Conservation (phyloP, 2,888 invertebrate genomes). For the Zygothrica quintamaculata region DNA sequence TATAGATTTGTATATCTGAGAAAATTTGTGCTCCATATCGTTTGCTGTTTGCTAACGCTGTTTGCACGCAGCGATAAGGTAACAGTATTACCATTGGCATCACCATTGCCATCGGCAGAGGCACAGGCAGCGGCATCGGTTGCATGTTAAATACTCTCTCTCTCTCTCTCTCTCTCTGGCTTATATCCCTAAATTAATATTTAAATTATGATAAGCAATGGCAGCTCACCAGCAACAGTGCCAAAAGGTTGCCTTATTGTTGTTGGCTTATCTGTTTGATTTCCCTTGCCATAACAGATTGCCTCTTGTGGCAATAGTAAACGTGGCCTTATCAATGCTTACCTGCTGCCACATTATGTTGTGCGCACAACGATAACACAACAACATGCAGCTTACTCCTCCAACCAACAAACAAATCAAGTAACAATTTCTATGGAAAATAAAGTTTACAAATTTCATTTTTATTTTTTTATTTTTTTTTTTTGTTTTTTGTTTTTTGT, state of each 20-base stretch:
- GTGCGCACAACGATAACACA: conserved; percentile 47
- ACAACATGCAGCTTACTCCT: conserved; percentile 31
- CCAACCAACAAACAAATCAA: not conserved
- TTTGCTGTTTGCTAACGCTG: conserved; percentile 43
- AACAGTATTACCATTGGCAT: conserved; percentile 19
- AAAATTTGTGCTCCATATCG: conserved; percentile 35
- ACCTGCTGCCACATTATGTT: conserved; percentile 63
- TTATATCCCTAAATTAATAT: conserved; percentile 74
- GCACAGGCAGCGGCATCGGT: conserved; percentile 23
- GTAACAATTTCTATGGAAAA: conserved; percentile 33
- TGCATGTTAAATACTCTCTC: conserved; percentile 42
- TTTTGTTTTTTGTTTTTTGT: no score
- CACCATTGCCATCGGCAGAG: conserved; percentile 11
- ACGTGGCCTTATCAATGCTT: conserved; percentile 49
- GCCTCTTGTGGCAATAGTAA: conserved; percentile 11
- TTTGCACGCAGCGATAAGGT: conserved; percentile 59
- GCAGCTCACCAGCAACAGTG: conserved; percentile 29
- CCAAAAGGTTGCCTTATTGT: conserved; percentile 19
- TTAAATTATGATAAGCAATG: conserved; percentile 70
- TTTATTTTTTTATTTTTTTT: no score
- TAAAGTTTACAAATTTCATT: conserved; percentile 50
- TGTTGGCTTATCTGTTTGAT: conserved; percentile 62
- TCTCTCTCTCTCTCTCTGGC: no score
- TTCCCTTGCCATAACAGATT: conserved; percentile 21
- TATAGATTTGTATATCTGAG: conserved; percentile 18